phyloP scores from a whole-genome alignment of 2,113 vertebrate genomes.

The Pygathrix nemaeus region DNA sequence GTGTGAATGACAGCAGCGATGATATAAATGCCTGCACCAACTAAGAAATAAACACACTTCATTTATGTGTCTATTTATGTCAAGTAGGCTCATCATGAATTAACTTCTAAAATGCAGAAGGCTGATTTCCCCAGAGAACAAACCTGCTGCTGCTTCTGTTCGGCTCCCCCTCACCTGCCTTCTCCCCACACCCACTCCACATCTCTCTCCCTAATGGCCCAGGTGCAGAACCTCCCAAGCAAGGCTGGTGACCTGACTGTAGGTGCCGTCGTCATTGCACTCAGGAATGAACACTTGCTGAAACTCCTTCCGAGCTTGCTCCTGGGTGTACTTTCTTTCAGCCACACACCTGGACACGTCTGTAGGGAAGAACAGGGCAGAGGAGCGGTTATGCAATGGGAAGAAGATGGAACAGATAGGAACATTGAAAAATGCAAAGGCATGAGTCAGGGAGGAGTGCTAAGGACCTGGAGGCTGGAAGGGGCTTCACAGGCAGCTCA shows the following conservation, averaged over 20 bases:
- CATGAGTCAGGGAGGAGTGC: fast-evolving
- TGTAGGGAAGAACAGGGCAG: constrained; percentile 74
- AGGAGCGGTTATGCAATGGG: not conserved
- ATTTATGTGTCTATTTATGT: too few species aligned
- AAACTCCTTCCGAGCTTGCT: constrained; percentile 96
- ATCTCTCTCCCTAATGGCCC: fast-evolving
- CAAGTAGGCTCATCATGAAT: not conserved
- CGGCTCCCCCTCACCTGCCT: too few species aligned
- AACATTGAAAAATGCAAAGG: fast-evolving
- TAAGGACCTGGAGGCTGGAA: fast-evolving
- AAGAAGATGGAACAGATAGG: not conserved
- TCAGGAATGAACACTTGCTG: constrained; percentile 98
- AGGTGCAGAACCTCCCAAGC: not conserved
- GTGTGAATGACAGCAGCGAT: not conserved
- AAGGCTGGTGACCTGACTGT: constrained; percentile 91
- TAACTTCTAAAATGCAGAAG: fast-evolving
- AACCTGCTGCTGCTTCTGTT: fast-evolving
- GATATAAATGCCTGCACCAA: fast-evolving
- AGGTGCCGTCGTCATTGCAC: constrained; percentile 96
- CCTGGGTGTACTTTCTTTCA: constrained; percentile 98
- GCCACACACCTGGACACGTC: constrained; percentile 97
- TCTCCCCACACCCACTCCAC: too few species aligned
- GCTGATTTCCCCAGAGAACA: fast-evolving
- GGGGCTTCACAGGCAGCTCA: too few species aligned
- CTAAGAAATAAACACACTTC: not conserved